Evolutionary conservation across 1,140 invertebrate species (phyloP).

Genomic region (Euwallacea similis): DNA sequence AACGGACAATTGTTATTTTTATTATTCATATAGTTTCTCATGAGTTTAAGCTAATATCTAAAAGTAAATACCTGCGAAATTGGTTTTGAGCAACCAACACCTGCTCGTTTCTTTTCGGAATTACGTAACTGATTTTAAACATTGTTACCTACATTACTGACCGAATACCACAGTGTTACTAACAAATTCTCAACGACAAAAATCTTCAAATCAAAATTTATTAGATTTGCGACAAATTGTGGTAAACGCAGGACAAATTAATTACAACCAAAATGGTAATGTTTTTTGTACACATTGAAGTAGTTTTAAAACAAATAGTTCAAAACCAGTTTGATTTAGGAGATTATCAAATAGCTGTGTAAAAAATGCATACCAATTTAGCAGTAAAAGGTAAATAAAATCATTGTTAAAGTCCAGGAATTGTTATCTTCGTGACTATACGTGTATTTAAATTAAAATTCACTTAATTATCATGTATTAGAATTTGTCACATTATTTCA

Average conservation of each 20-base stretch:
- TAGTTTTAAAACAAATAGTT: not conserved
- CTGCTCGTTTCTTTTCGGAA: not conserved
- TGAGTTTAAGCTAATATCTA: too few relatives aligned
- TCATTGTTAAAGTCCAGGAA: too few relatives aligned
- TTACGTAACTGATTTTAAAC: not conserved
- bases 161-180: not conserved
- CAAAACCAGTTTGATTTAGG: not conserved
- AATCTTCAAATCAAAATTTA: not conserved
- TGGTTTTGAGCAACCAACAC: too few relatives aligned
- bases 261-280: not conserved
- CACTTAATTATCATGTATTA: not conserved
- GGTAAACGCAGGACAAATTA: not conserved
- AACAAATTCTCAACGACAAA: not conserved
- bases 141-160: not conserved
- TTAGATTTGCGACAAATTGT: slow-evolving; percentile 8
- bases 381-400: too few relatives aligned
- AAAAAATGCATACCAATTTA: too few relatives aligned
- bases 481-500: slow-evolving; percentile 3
- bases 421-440: too few relatives aligned
- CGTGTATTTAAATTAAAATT: too few relatives aligned
- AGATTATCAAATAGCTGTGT: too few relatives aligned
- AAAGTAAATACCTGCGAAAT: too few relatives aligned
- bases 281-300: not conserved
- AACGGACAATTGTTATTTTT: too few relatives aligned
- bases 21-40: too few relatives aligned